phyloP scores from a whole-genome alignment of 2,888 invertebrate genomes.

The Eumerus sabulonum region DNA sequence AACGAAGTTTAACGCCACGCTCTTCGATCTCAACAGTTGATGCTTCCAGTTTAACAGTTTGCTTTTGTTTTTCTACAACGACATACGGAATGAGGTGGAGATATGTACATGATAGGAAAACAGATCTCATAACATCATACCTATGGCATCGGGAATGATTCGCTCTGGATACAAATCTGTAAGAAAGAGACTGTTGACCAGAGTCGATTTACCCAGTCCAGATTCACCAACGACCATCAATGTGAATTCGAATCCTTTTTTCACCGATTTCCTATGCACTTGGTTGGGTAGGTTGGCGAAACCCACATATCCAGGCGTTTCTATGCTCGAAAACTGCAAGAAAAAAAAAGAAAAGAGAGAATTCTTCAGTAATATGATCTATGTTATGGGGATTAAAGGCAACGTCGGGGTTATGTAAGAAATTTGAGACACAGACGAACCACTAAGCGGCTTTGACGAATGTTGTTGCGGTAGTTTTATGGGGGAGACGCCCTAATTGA shows the following conservation, averaged over 20 bases:
- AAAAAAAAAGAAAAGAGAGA: constrained; percentile 72
- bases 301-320: constrained; percentile 89
- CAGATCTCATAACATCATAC: constrained; percentile 80
- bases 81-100: too few species aligned
- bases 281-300: constrained; percentile 96
- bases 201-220: constrained; percentile 96
- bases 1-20: constrained; percentile 93
- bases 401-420: background rate
- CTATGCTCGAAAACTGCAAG: constrained; percentile 91
- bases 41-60: constrained; percentile 95
- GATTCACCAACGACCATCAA: constrained; percentile 97
- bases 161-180: constrained; percentile 97
- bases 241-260: constrained; percentile 98
- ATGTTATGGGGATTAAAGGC: background rate
- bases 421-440: constrained; percentile 22
- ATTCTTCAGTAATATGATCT: constrained; percentile 12
- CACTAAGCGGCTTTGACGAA: constrained; percentile 44
- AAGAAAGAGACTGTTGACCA: constrained; percentile 96
- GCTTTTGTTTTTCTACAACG: constrained; percentile 89
- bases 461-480: background rate
- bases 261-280: constrained; percentile 97
- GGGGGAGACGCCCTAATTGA: too few species aligned
- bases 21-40: constrained; percentile 99
- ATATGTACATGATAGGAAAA: background rate
- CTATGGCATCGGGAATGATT: constrained; percentile 91